Conservation (phyloP, 2,888 invertebrate species). For the Margaritifera margaritifera region DNA sequence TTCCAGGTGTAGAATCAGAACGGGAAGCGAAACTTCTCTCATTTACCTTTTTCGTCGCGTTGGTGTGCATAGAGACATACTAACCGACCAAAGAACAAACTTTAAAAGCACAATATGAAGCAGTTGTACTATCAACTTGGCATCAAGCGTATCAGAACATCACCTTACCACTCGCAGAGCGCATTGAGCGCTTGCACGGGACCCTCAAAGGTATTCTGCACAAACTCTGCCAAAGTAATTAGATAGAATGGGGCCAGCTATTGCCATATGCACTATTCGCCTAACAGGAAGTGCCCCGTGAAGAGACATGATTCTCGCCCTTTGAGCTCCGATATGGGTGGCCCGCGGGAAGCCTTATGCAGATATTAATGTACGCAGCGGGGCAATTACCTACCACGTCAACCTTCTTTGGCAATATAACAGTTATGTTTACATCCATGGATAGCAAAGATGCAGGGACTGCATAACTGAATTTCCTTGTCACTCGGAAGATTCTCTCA, state of each 20-base stretch:
- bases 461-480: too few species aligned
- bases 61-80: slow-evolving; percentile 4
- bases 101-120: slow-evolving; percentile 11
- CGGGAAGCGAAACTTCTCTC: slow-evolving; percentile 1
- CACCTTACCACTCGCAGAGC: slow-evolving; percentile 9
- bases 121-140: slow-evolving; percentile 1
- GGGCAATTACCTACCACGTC: too few species aligned
- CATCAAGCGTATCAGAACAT: background rate
- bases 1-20: slow-evolving; percentile 1
- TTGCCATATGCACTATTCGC: slow-evolving; percentile 42
- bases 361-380: background rate
- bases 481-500: too few species aligned
- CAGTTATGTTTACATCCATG: too few species aligned
- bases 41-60: slow-evolving; percentile 4
- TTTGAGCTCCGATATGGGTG: slow-evolving; percentile 32
- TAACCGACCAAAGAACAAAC: slow-evolving; percentile 2
- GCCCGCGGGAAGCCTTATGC: slow-evolving; percentile 18
- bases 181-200: slow-evolving; percentile 38
- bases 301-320: slow-evolving; percentile 24
- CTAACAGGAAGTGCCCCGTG: slow-evolving; percentile 31
- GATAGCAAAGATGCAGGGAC: too few species aligned
- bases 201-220: slow-evolving; percentile 36
- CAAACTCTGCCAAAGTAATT: slow-evolving; percentile 7
- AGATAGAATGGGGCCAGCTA: slow-evolving; percentile 22
- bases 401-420: too few species aligned